Evolutionary conservation across 2,797 vertebrate genomes (phyloP).

Genomic region (Poecilia velifera): DNA sequence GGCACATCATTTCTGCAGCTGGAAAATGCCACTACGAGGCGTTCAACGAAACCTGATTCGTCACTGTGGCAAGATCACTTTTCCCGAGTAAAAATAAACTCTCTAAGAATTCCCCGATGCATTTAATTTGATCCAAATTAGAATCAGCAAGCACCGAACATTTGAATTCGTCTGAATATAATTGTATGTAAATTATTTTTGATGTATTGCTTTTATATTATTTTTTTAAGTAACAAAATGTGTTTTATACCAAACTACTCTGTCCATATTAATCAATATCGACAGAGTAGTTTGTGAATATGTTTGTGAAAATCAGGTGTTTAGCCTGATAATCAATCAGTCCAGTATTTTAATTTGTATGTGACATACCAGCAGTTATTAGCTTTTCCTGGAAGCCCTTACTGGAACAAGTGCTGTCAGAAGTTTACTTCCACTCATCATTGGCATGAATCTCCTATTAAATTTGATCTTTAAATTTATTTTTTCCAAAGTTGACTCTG

Average conservation of each 20-base stretch:
- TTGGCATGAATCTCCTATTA: not conserved
- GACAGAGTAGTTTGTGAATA: not conserved
- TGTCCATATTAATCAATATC: not conserved
- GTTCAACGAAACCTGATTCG: constrained; percentile 38
- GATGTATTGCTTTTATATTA: not conserved
- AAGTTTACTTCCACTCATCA: not conserved
- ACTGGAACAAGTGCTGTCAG: not conserved
- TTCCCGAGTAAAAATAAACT: not conserved
- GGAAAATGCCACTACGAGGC: constrained; percentile 46
- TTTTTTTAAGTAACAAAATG: not conserved
- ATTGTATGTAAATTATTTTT: not conserved
- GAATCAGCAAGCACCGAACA: not conserved
- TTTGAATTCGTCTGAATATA: not conserved
- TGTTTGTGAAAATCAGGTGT: not conserved
- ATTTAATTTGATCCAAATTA: constrained; percentile 2
- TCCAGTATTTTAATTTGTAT: not conserved
- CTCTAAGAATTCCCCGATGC: constrained; percentile 14
- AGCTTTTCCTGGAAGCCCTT: not conserved
- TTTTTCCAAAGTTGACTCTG: not conserved
- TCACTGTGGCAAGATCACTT: constrained; percentile 9
- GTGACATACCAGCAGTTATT: not conserved
- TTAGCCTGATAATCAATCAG: not conserved
- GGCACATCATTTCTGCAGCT: not conserved
- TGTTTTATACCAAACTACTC: not conserved
- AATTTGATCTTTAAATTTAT: not conserved